These are phyloP conservation scores for Falco novaeseelandiae DNA, from an alignment of 2,797 vertebrate genomes.

Conservation along the genomic window DNA sequence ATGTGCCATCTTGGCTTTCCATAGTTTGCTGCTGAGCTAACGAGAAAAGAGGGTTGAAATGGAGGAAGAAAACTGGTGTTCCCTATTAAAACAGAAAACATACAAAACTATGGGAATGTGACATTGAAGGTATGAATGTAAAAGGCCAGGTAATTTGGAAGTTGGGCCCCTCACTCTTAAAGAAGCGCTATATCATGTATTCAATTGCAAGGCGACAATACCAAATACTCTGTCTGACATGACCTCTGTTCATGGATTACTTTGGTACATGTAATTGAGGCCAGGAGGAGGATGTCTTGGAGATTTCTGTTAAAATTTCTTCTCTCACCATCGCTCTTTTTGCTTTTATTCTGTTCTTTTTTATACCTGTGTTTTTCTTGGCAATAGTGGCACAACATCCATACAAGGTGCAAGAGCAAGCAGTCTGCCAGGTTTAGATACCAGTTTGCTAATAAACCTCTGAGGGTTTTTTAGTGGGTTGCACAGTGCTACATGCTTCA, in stretches of 20 bases:
- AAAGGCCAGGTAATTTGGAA: not conserved
- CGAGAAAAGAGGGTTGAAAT: not conserved
- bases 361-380: not conserved
- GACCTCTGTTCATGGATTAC: not conserved
- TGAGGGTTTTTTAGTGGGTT: not conserved
- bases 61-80: not conserved
- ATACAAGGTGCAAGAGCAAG: not conserved
- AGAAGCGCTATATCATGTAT: not conserved
- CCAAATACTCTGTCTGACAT: not conserved
- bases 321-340: not conserved
- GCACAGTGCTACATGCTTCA: not conserved
- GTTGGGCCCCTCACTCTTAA: not conserved
- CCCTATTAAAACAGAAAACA: not conserved
- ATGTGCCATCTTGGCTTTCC: rapidly evolving
- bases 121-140: not conserved
- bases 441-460: not conserved
- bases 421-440: not conserved
- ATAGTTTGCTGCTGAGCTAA: not conserved
- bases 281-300: not conserved
- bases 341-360: not conserved
- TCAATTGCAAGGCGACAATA: not conserved
- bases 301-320: not conserved
- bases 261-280: not conserved
- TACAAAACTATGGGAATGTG: not conserved
- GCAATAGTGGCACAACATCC: not conserved